Base-by-base conservation (phyloP, 2,113 vertebrate genomes). In the Camelus bactrianus region DNA sequence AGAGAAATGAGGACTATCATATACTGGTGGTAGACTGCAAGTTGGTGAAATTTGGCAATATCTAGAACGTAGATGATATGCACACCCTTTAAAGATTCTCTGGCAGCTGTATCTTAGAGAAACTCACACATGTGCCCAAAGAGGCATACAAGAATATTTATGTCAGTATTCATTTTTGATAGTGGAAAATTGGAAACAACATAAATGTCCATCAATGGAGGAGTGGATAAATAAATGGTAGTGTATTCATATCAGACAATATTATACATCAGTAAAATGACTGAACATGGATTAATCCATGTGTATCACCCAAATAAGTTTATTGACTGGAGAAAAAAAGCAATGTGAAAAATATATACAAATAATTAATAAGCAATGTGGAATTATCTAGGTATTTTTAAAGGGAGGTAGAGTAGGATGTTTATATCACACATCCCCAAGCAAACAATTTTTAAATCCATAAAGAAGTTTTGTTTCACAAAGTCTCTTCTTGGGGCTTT, bases 1-100 rank as follows among this genome's bases (percentile, higher is more conserved):
- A 79, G 77, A 85, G 46, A 96, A 96, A 89, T 54, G 6, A 96
- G 35, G 52, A 81, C 15, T 88, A 12, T 58, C 48, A 92, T 54
- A 60, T 46, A 4, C 42, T 89, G 28, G 24, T 67, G 28, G 8
- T 30, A 67, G 32, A 84, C 96, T 80, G 50, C 38, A 89, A 91
- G 89, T 30, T 91, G 35, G 2, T 85, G 3, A 15, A 85, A 89
- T 70, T 77, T 80, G 79, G 8, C 12, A 92, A 50, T 94, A 65
- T 48, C 65, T 92, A 92, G 38, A 67, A 95, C 69, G 32, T 8
- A 89, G n/a, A 65, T 46, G 38, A 91, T 48, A 70, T 60, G 24
- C 22, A 80, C 32, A 42, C 6, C 20, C 48, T 83, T 97, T 48
- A 93, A 83, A n/a, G n/a, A 72, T 58, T 11, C 12, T 70, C 84